These are phyloP conservation scores for Hedya salicella DNA, from an alignment of 2,888 invertebrate species.

Conservation along the genomic window DNA sequence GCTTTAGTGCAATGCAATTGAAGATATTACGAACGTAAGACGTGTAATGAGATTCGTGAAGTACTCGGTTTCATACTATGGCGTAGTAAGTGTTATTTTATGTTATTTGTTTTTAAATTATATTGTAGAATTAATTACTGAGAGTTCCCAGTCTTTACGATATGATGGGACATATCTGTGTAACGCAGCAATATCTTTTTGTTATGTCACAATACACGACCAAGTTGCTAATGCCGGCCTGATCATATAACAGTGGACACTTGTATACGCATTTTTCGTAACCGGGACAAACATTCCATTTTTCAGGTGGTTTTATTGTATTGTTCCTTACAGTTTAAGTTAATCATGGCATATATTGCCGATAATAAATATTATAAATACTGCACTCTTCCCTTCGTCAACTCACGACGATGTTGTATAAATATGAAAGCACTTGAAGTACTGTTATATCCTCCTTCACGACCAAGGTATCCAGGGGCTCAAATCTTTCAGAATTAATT, in stretches of 20 bases:
- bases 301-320: not conserved
- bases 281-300: not conserved
- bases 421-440: no score
- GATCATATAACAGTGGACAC: not conserved
- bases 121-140: not conserved
- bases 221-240: not conserved
- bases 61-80: constrained; percentile 9
- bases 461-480: no score
- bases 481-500: no score
- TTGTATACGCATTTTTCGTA: not conserved
- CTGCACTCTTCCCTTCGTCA: no score
- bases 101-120: constrained; percentile 21
- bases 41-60: not conserved
- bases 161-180: not conserved
- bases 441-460: no score
- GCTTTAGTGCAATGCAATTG: constrained; percentile 33
- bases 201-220: constrained; percentile 2
- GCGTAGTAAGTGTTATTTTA: constrained; percentile 11
- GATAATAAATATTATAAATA: no score
- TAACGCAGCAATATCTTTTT: not conserved
- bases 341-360: no score
- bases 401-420: no score
- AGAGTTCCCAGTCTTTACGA: not conserved
- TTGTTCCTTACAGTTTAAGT: no score
- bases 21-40: constrained; percentile 6